These are phyloP conservation scores for Avahi laniger DNA, from an alignment of 2,797 vertebrate species.

Conservation along the genomic window DNA sequence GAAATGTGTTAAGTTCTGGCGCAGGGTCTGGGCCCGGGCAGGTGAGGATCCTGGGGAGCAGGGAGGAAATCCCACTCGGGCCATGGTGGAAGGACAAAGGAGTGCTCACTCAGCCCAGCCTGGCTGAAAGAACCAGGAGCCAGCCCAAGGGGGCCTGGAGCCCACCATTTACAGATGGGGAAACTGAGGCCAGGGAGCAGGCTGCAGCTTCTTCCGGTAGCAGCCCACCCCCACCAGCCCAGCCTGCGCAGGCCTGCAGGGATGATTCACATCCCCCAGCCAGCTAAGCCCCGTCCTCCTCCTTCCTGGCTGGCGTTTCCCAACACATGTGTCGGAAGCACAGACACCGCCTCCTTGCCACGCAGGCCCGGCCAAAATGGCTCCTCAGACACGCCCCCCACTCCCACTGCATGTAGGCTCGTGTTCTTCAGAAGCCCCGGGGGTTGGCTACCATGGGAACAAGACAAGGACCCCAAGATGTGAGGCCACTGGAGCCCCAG, in stretches of 20 bases:
- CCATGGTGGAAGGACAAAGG: neutral
- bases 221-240: neutral
- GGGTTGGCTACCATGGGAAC: neutral
- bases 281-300: neutral
- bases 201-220: neutral
- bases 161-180: neutral
- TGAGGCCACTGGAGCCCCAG: neutral
- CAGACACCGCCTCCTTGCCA: slow-evolving; percentile 52
- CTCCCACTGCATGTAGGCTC: neutral
- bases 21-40: neutral
- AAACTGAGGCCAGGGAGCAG: slow-evolving; percentile 32
- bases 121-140: neutral
- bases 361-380: slow-evolving; percentile 63
- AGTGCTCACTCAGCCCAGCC: neutral
- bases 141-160: neutral
- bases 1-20: no score
- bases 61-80: neutral
- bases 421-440: neutral
- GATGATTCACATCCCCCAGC: slow-evolving; percentile 28
- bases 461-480: neutral
- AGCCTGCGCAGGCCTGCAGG: neutral
- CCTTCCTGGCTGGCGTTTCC: neutral
- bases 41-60: neutral
- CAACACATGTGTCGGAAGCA: neutral
- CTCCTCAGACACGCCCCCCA: neutral